These are phyloP conservation scores for Gambusia affinis DNA, from an alignment of 2,113 vertebrate genomes.

Conservation along the genomic window DNA sequence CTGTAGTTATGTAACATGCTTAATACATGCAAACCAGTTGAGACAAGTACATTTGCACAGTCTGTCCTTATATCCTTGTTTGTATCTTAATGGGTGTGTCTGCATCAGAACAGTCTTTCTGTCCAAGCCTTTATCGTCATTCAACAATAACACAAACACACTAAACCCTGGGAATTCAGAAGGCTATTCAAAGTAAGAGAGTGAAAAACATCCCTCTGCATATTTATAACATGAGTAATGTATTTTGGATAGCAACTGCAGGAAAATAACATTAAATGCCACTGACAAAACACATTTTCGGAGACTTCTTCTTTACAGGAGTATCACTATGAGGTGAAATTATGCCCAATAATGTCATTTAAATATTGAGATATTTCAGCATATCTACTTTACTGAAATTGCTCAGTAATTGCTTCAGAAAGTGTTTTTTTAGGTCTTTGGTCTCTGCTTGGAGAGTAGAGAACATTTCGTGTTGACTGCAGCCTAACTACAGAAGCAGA, in stretches of 20 bases:
- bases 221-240: conserved; percentile 1
- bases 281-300: neutral
- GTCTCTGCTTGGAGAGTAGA: neutral
- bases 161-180: neutral
- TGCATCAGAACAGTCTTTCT: neutral
- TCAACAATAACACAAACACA: neutral
- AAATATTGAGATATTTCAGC: neutral
- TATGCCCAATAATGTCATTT: neutral
- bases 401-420: neutral
- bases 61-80: neutral
- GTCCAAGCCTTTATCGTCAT: neutral
- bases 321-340: neutral
- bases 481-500: too few relatives aligned
- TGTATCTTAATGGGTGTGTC: neutral
- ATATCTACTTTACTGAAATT: neutral
- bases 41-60: neutral
- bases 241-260: neutral
- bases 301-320: neutral
- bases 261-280: neutral
- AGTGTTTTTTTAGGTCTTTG: too few relatives aligned
- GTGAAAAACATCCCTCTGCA: neutral
- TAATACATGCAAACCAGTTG: neutral
- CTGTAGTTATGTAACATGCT: conserved; percentile 7
- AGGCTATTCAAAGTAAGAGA: neutral
- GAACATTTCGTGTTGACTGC: neutral